Percentiles rank a stretch among this genome's conserved stretches.
Conservation (phyloP, 2,888 invertebrate species). For the Eumerus sabulonum region DNA sequence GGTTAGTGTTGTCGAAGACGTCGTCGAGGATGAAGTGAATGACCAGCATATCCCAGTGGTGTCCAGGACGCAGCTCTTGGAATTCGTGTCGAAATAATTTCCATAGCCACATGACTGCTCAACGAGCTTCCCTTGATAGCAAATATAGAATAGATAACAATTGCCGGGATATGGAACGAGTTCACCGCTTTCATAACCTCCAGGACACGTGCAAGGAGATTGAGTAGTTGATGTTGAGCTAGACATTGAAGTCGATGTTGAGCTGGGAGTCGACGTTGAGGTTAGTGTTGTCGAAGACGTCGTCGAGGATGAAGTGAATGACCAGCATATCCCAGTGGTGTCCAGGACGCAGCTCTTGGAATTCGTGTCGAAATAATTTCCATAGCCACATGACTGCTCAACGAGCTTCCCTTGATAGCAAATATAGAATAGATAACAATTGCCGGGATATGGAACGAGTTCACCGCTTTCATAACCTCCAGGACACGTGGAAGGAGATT, state of each 20-base stretch:
- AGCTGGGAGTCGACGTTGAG: too few species aligned
- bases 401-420: constrained; percentile 34
- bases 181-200: background rate
- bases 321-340: constrained; percentile 15
- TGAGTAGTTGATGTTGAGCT: constrained; percentile 7
- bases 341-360: constrained; percentile 12
- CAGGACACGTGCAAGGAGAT: background rate
- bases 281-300: too few species aligned
- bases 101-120: background rate
- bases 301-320: too few species aligned
- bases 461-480: constrained; percentile 16
- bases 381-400: constrained; percentile 31
- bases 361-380: constrained; percentile 34
- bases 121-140: background rate
- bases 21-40: background rate
- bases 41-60: constrained; percentile 23
- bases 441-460: background rate
- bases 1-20: background rate
- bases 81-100: background rate
- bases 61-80: constrained; percentile 70
- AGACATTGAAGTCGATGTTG: too few species aligned
- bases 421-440: background rate
- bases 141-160: background rate
- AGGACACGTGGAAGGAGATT: constrained; percentile 1
- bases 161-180: background rate